A percentile compares a stretch with the other conserved stretches of the same genome.
These are phyloP conservation scores for Xerus inauris DNA, from an alignment of 2,113 vertebrate genomes.

Conservation along the genomic window DNA sequence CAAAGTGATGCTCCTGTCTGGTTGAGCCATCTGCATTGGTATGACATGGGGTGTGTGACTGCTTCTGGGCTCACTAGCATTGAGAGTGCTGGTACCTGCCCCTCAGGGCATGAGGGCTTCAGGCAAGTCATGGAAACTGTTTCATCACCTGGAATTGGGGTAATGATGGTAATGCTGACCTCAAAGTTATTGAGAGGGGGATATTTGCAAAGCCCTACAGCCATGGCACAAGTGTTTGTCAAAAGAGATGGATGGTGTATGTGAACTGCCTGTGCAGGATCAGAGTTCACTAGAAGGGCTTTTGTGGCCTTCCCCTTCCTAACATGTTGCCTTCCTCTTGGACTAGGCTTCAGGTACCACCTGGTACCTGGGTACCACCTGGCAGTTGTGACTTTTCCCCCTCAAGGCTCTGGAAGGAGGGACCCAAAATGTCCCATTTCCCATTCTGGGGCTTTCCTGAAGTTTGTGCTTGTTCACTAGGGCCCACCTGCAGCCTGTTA, in stretches of 20 bases:
- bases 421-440: background rate
- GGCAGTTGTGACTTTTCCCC: background rate
- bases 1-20: background rate
- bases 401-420: background rate
- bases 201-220: background rate
- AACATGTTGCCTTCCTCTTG: background rate
- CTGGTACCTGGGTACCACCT: background rate
- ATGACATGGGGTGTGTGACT: background rate
- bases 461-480: background rate
- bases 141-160: background rate
- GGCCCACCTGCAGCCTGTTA: background rate
- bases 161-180: background rate
- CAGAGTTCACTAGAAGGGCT: accelerated
- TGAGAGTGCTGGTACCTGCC: background rate
- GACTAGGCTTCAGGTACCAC: background rate
- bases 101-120: too few species aligned
- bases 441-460: background rate
- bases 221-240: background rate
- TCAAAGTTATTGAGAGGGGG: background rate
- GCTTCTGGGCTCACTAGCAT: background rate
- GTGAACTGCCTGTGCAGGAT: too few species aligned
- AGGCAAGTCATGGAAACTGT: too few species aligned
- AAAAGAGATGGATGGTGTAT: background rate
- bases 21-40: accelerated
- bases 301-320: background rate